Percentiles rank a stretch among this genome's conserved stretches.
phyloP scores from a whole-genome alignment of 1,140 invertebrate genomes.

The Drosophila lowei region DNA sequence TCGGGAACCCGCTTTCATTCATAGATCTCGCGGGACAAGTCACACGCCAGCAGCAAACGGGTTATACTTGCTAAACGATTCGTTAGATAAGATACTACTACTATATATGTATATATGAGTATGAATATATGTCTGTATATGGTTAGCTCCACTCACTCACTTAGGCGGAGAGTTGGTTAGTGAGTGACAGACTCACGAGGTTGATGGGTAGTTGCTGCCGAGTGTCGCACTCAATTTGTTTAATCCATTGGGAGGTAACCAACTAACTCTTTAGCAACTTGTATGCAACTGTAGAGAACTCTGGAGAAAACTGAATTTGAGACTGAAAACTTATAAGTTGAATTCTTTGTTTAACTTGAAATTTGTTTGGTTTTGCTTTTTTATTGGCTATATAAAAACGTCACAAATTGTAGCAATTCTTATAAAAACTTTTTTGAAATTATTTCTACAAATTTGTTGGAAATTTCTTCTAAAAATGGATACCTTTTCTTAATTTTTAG shows the following conservation, averaged over 20 bases:
- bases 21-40: slow-evolving; percentile 57
- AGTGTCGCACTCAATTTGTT: slow-evolving; percentile 79
- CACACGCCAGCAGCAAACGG: slow-evolving; percentile 57
- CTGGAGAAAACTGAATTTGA: too few species aligned
- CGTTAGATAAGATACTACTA: slow-evolving; percentile 67
- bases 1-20: slow-evolving; percentile 64
- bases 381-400: too few species aligned
- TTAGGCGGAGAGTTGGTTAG: slow-evolving; percentile 12
- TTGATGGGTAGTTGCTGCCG: slow-evolving; percentile 61
- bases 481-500: too few species aligned
- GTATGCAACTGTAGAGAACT: too few species aligned
- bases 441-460: too few species aligned
- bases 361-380: too few species aligned
- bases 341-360: too few species aligned
- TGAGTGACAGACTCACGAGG: slow-evolving; percentile 24
- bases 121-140: slow-evolving; percentile 18
- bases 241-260: slow-evolving; percentile 31
- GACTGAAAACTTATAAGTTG: too few species aligned
- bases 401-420: too few species aligned
- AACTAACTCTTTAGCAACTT: slow-evolving; percentile 20
- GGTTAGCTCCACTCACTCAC: slow-evolving; percentile 28
- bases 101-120: neutral
- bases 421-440: too few species aligned
- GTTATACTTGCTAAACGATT: slow-evolving; percentile 79
- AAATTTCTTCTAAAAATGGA: too few species aligned